Conservation (phyloP, 2,113 vertebrate genomes). For the Silurus meridionalis region DNA sequence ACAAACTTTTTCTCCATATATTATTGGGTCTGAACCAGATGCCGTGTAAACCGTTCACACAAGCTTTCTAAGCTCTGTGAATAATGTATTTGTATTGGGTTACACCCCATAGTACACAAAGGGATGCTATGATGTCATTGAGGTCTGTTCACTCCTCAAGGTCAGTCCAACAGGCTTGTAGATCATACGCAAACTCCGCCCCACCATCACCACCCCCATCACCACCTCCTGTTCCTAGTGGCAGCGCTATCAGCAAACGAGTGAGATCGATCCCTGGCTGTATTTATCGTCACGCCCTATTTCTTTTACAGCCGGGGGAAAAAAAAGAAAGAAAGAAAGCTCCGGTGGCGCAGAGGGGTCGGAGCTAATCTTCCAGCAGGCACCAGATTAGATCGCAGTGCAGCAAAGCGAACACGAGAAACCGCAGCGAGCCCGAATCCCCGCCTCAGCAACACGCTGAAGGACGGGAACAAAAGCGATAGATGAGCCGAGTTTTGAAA, state of each 20-base stretch:
- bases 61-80: neutral
- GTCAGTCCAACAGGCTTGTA: constrained; percentile 56
- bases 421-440: constrained; percentile 55
- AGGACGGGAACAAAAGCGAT: neutral
- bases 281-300: constrained; percentile 65
- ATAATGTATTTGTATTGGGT: neutral
- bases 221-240: constrained; percentile 10
- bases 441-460: constrained; percentile 8
- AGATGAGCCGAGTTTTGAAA: constrained; percentile 14
- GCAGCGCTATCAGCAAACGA: constrained; percentile 54
- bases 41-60: neutral
- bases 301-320: constrained; percentile 58
- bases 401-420: constrained; percentile 67
- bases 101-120: constrained; percentile 20
- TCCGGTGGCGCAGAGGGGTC: constrained; percentile 47
- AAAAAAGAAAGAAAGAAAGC: constrained; percentile 50
- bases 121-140: constrained; percentile 47
- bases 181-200: constrained; percentile 43
- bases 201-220: neutral
- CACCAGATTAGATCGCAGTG: constrained; percentile 73
- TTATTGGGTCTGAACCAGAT: neutral
- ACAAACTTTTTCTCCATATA: neutral
- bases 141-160: constrained; percentile 55
- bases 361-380: constrained; percentile 66
- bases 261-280: constrained; percentile 63